Evolutionary conservation across 2,888 invertebrate genomes (phyloP).

Genomic region (Apamea anceps): DNA sequence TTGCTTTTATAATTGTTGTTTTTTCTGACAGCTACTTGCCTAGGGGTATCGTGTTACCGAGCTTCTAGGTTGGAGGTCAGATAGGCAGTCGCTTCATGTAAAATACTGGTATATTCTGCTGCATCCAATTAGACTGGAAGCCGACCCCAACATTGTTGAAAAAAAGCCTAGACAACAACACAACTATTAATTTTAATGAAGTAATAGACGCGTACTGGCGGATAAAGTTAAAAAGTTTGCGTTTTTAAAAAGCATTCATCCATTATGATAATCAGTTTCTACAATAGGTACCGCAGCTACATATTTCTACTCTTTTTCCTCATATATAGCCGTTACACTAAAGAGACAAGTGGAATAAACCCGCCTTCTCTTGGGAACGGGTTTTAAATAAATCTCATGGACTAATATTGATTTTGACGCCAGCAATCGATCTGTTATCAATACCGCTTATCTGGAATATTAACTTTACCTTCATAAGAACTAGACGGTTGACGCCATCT

Average conservation of each 20-base stretch:
- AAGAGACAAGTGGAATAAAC: conserved; percentile 56
- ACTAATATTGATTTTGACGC: conserved; percentile 69
- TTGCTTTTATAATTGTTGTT: background rate
- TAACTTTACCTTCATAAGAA: conserved; percentile 46
- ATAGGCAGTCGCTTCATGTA: background rate
- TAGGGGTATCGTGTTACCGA: background rate
- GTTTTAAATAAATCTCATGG: conserved; percentile 69
- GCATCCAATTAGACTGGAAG: background rate
- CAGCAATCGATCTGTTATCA: conserved; percentile 68
- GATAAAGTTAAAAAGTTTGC: background rate
- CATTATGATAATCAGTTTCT: background rate
- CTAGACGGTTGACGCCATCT: conserved; percentile 52
- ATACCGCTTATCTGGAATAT: conserved; percentile 56
- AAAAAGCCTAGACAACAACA: background rate
- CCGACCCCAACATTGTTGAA: background rate
- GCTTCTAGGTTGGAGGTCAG: background rate
- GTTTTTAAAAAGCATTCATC: background rate
- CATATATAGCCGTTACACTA: background rate
- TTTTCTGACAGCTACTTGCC: background rate
- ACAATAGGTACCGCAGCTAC: background rate
- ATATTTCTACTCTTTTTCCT: background rate
- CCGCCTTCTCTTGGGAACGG: conserved; percentile 65
- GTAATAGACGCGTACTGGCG: too few relatives aligned
- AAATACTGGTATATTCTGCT: background rate
- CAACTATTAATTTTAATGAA: background rate